Evolutionary conservation across 2,888 invertebrate genomes (phyloP).

Genomic region (Nomada flava): DNA sequence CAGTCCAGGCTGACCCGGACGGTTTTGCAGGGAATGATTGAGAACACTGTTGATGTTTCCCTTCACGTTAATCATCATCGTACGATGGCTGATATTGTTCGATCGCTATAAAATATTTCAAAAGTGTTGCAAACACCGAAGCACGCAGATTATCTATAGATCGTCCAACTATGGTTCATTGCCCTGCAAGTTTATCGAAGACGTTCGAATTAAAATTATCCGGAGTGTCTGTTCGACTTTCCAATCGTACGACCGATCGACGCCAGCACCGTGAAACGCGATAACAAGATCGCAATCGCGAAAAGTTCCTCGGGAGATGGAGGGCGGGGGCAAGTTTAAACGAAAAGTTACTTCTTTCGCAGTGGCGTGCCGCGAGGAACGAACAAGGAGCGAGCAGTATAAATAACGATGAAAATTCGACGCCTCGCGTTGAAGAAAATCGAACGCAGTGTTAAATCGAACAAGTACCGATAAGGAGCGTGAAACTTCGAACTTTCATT

Average conservation of each 20-base stretch:
- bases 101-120: too few species aligned
- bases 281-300: slow-evolving; percentile 31
- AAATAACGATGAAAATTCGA: slow-evolving; percentile 14
- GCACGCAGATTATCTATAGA: background rate
- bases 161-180: slow-evolving; percentile 2
- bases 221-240: background rate
- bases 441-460: slow-evolving; percentile 21
- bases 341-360: slow-evolving; percentile 26
- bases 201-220: background rate
- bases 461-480: slow-evolving; percentile 19
- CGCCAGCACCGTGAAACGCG: slow-evolving; percentile 1
- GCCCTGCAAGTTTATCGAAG: background rate
- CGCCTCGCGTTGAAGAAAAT: background rate
- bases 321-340: background rate
- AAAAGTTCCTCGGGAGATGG: slow-evolving; percentile 2
- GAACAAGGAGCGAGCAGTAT: background rate
- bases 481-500: background rate
- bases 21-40: background rate
- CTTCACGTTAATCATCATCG: too few species aligned
- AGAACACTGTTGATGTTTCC: background rate
- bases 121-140: too few species aligned
- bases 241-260: slow-evolving; percentile 12
- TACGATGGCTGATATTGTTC: too few species aligned
- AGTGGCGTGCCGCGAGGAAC: slow-evolving; percentile 2
- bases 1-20: too few species aligned